phyloP scores from a whole-genome alignment of 2,888 invertebrate genomes.

The Sipha maydis region DNA sequence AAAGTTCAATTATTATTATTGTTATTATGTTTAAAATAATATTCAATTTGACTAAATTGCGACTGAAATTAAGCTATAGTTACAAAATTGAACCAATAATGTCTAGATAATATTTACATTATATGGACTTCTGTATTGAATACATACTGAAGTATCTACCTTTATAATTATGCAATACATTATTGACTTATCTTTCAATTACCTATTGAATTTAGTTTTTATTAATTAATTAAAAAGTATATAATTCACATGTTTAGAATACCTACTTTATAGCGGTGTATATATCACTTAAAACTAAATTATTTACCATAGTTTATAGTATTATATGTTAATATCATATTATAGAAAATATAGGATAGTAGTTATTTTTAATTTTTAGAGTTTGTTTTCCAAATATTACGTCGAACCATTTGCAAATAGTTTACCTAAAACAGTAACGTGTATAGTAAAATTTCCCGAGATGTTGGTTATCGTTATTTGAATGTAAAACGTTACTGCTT shows the following conservation, averaged over 20 bases:
- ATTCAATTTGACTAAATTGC: background rate
- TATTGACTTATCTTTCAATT: too few relatives aligned
- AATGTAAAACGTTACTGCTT: background rate
- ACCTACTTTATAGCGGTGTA: too few relatives aligned
- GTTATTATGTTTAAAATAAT: background rate
- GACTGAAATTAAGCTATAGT: background rate
- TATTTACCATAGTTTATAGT: too few relatives aligned
- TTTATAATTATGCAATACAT: too few relatives aligned
- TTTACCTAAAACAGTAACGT: background rate
- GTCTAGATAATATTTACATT: background rate
- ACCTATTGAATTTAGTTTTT: too few relatives aligned
- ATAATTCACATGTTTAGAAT: too few relatives aligned
- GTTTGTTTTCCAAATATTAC: background rate
- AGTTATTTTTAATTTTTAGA: background rate
- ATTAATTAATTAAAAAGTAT: too few relatives aligned
- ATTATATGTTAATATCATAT: too few relatives aligned
- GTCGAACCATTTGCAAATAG: background rate
- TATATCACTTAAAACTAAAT: too few relatives aligned
- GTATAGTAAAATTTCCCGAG: background rate
- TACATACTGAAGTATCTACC: too few relatives aligned
- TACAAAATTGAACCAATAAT: background rate
- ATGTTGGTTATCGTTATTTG: background rate
- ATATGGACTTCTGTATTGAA: too few relatives aligned
- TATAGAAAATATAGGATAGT: too few relatives aligned
- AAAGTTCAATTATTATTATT: background rate